Conservation (phyloP, 2,113 vertebrate species). For the Lepus americanus region DNA sequence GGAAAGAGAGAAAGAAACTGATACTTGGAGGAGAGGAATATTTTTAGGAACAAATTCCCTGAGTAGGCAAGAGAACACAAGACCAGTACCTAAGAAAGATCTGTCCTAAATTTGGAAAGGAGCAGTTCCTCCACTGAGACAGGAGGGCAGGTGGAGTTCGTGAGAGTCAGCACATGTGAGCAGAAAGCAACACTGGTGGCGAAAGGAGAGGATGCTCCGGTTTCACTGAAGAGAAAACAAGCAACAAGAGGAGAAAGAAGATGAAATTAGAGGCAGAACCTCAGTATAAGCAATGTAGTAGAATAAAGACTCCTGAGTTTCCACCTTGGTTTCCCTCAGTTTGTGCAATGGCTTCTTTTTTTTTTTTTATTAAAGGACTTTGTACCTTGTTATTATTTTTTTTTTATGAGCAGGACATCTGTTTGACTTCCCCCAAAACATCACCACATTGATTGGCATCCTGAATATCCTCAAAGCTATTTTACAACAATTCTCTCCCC, state of each 20-base stretch:
- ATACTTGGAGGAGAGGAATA: background rate
- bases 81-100: background rate
- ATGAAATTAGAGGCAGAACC: background rate
- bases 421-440: background rate
- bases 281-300: background rate
- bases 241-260: background rate
- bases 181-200: background rate
- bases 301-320: background rate
- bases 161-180: rapidly evolving
- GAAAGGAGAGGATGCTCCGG: background rate
- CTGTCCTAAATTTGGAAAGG: background rate
- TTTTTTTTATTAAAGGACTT: background rate
- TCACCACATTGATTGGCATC: background rate
- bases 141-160: background rate
- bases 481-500: background rate
- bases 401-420: background rate
- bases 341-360: background rate
- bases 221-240: too few relatives aligned
- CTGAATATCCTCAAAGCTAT: background rate
- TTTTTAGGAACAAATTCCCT: background rate
- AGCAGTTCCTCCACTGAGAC: background rate
- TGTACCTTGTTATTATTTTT: background rate
- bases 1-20: background rate
- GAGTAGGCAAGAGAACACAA: background rate
- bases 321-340: background rate